phyloP scores from a whole-genome alignment of 2,888 invertebrate genomes.

The Megamerina dolium region DNA sequence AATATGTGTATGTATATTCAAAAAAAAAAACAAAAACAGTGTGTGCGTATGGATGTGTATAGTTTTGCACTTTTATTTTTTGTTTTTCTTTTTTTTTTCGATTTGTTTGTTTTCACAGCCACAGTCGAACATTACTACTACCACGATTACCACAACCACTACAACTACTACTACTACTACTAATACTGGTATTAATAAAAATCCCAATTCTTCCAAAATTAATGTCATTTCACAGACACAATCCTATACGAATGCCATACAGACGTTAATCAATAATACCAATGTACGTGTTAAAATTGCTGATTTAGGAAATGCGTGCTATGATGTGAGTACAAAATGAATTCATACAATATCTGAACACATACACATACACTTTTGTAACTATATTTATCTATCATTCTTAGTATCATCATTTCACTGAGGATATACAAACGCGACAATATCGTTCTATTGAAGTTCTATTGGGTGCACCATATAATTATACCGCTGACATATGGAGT shows the following conservation, averaged over 20 bases:
- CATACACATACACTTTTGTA: background rate
- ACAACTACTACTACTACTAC: slow-evolving; percentile 11
- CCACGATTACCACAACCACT: slow-evolving; percentile 4
- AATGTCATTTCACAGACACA: slow-evolving; percentile 44
- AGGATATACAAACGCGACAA: slow-evolving; percentile 80
- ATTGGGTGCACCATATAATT: slow-evolving; percentile 66
- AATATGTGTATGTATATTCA: background rate
- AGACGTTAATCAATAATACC: slow-evolving; percentile 47
- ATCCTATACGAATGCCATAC: slow-evolving; percentile 48
- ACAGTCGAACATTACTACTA: slow-evolving; percentile 1
- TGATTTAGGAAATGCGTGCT: slow-evolving; percentile 81
- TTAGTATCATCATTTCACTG: slow-evolving; percentile 69
- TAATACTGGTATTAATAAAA: slow-evolving; percentile 26
- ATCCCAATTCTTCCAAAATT: slow-evolving; percentile 29
- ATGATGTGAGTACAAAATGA: slow-evolving; percentile 53
- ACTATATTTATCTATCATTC: background rate
- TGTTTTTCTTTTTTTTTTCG: background rate
- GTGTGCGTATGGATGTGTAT: background rate
- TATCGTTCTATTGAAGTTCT: slow-evolving; percentile 72
- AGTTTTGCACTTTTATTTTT: background rate
- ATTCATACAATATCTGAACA: background rate
- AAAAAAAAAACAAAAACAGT: background rate
- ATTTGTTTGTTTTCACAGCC: background rate
- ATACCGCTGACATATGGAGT: slow-evolving; percentile 80
- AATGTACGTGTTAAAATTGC: slow-evolving; percentile 73